phyloP scores from a whole-genome alignment of 2,113 vertebrate species.

The Amia ocellicauda region DNA sequence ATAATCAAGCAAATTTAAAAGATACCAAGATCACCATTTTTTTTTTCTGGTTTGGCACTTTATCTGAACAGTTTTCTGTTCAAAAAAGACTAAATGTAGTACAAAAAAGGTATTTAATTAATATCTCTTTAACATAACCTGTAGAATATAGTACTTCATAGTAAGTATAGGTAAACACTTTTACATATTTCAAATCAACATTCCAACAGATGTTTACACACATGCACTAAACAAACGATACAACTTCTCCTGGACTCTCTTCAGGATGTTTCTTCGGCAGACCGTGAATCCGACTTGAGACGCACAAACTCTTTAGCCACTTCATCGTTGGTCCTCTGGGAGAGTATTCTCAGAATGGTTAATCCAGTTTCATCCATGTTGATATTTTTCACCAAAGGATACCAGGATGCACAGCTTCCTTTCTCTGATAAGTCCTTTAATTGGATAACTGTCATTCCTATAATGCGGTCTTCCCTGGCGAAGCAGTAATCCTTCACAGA shows the following conservation, averaged over 20 bases:
- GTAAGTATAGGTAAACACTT: conserved; percentile 89
- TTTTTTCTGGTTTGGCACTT: conserved; percentile 93
- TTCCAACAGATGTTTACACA: conserved; percentile 92
- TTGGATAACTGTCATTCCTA: conserved; percentile 91
- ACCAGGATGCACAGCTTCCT: conserved; percentile 73
- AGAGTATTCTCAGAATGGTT: conserved; percentile 95
- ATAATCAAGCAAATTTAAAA: conserved; percentile 72
- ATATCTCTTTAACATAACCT: conserved; percentile 76
- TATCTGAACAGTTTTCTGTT: conserved; percentile 86
- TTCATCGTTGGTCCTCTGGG: conserved; percentile 92
- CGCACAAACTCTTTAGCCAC: conserved; percentile 97
- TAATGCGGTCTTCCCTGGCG: conserved; percentile 86
- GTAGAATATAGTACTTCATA: conserved; percentile 78
- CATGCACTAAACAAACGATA: conserved; percentile 83
- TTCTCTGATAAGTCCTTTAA: conserved; percentile 77
- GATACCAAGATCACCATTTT: conserved; percentile 64
- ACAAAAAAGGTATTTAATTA: conserved; percentile 79
- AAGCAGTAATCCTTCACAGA: conserved; percentile 98
- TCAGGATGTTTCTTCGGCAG: conserved; percentile 76
- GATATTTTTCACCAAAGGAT: conserved; percentile 81
- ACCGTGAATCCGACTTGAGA: conserved; percentile 90
- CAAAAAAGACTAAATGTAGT: conserved; percentile 81
- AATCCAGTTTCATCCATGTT: conserved; percentile 86
- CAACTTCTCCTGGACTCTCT: conserved; percentile 37
- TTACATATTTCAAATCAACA: conserved; percentile 84